These are phyloP conservation scores for Ceratosolen solmsi DNA, from an alignment of 1,140 invertebrate species.

Conservation along the genomic window DNA sequence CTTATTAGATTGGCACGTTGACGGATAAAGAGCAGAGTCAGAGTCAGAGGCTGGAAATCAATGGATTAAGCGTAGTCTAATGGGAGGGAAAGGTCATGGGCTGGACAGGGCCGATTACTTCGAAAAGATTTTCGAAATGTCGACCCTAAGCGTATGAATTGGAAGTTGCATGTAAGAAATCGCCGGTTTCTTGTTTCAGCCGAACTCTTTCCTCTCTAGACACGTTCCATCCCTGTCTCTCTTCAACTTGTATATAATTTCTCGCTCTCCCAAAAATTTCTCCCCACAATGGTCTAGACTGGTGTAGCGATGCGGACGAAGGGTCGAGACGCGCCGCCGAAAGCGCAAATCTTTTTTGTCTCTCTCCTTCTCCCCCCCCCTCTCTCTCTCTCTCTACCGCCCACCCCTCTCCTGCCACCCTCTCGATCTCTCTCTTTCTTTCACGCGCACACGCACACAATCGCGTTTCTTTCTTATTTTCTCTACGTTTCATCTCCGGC, in stretches of 20 bases:
- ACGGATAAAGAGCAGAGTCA: too few relatives aligned
- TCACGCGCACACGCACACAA: background rate
- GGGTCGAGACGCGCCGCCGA: background rate
- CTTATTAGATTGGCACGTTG: too few relatives aligned
- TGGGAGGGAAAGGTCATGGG: slow-evolving; percentile 23
- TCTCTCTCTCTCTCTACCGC: background rate
- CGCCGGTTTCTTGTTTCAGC: too few relatives aligned
- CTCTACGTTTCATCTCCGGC: background rate
- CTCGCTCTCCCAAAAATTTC: background rate
- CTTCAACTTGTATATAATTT: background rate
- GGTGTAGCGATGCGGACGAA: background rate
- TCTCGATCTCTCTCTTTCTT: background rate
- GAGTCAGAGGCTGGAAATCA: too few relatives aligned
- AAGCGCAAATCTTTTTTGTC: slow-evolving; percentile 11
- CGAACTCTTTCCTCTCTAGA: background rate
- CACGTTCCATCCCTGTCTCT: background rate
- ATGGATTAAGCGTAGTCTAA: too few relatives aligned
- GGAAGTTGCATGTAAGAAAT: background rate
- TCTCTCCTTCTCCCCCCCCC: background rate
- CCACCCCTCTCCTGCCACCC: background rate
- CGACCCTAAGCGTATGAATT: background rate
- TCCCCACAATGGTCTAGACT: slow-evolving; percentile 8
- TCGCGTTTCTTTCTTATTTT: background rate
- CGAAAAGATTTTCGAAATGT: background rate
- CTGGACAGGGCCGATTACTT: background rate